Evolutionary conservation across 1,140 invertebrate genomes (phyloP).

Genomic region (Achatina immaculata): DNA sequence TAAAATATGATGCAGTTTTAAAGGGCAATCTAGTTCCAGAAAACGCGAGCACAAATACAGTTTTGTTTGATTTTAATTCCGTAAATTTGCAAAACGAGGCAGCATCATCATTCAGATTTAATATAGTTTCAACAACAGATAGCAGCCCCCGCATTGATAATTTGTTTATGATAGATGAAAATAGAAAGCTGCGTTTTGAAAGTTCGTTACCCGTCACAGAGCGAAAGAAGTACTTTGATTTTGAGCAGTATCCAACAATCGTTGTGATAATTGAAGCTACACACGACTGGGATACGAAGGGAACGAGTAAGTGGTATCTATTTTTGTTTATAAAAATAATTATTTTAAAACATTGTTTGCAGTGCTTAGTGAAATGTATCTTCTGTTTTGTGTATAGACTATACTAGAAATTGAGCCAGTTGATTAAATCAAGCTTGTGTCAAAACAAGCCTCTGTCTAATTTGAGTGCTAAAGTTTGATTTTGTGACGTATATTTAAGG

Average conservation of each 20-base stretch:
- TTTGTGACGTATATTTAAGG: not conserved
- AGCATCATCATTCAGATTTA: slow-evolving; percentile 21
- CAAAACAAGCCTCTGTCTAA: not conserved
- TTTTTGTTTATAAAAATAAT: not conserved
- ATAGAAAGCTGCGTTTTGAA: not conserved
- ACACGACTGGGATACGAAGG: not conserved
- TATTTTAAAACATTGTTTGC: not conserved
- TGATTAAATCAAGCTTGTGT: no score
- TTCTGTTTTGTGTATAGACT: not conserved
- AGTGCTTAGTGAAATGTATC: not conserved
- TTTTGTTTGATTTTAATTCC: slow-evolving; percentile 38
- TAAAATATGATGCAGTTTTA: slow-evolving; percentile 10
- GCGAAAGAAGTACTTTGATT: slow-evolving; percentile 25
- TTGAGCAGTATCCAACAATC: slow-evolving; percentile 19
- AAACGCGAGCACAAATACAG: not conserved
- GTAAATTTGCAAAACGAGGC: not conserved
- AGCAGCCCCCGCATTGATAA: slow-evolving; percentile 3
- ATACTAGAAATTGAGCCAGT: not conserved
- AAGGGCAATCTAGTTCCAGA: slow-evolving; percentile 15
- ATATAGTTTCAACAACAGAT: slow-evolving; percentile 14
- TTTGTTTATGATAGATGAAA: slow-evolving; percentile 18
- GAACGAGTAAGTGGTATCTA: not conserved
- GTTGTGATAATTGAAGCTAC: slow-evolving; percentile 31
- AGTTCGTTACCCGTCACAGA: not conserved
- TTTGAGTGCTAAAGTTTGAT: not conserved